These are phyloP conservation scores for Bovichtus diacanthus DNA, from an alignment of 2,797 vertebrate genomes.

Conservation along the genomic window DNA sequence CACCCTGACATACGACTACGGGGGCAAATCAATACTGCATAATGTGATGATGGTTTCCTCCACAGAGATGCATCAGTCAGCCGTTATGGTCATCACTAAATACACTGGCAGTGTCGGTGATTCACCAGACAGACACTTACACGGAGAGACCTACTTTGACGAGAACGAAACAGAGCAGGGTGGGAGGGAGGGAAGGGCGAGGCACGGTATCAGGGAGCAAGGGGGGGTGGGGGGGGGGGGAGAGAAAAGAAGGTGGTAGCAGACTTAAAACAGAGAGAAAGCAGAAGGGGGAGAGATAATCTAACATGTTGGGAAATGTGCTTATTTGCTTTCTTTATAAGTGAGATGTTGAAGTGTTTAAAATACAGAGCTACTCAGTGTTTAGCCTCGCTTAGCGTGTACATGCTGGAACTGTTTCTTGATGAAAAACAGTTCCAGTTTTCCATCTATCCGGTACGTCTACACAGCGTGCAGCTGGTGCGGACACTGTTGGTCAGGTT, in stretches of 20 bases:
- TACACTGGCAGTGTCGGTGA: constrained; percentile 62
- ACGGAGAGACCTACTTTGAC: constrained; percentile 63
- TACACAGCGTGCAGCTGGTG: neutral
- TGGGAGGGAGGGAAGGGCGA: constrained; percentile 20
- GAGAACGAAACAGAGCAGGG: constrained; percentile 42
- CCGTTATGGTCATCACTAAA: constrained; percentile 67
- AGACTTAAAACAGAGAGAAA: neutral
- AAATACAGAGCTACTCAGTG: neutral
- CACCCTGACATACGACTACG: constrained; percentile 47
- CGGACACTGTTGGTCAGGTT: neutral
- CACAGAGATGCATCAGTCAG: constrained; percentile 70
- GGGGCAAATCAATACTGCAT: constrained; percentile 71
- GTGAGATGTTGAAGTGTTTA: neutral
- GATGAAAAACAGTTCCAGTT: neutral
- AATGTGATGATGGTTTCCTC: constrained; percentile 67
- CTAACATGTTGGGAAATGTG: neutral
- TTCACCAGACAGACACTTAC: constrained; percentile 71
- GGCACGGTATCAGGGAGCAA: constrained; percentile 22
- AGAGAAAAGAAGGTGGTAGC: neutral
- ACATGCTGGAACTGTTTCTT: neutral
- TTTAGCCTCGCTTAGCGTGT: neutral
- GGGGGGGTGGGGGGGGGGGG: neutral
- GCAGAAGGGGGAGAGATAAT: neutral
- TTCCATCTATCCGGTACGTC: neutral
- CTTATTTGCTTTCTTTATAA: neutral